Conservation (phyloP, 2,888 invertebrate genomes). For the Galeopsomyia nigrocyanea region DNA sequence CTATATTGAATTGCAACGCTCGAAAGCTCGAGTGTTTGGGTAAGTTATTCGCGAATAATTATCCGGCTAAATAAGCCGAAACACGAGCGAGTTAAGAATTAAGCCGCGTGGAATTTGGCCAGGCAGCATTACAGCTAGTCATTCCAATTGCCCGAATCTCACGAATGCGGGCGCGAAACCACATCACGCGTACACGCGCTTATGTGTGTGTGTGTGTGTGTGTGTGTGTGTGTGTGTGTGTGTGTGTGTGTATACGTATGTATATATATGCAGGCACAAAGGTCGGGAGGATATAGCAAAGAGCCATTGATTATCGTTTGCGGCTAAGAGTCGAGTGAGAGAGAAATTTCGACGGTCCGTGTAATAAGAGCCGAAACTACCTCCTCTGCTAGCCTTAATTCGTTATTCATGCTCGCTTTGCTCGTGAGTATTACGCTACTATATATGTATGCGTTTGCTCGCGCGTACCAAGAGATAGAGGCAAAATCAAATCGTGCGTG, state of each 20-base stretch:
- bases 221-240: too few relatives aligned
- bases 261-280: too few relatives aligned
- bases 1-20: too few relatives aligned
- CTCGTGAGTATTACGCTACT: background rate
- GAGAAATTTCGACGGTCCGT: conserved; percentile 34
- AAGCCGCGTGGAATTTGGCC: background rate
- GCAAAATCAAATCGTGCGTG: too few relatives aligned
- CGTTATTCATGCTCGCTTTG: conserved; percentile 42
- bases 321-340: conserved; percentile 14
- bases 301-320: conserved; percentile 41
- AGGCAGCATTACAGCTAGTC: background rate
- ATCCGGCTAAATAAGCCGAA: too few relatives aligned
- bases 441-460: background rate
- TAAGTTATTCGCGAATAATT: too few relatives aligned
- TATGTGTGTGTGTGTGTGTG: too few relatives aligned
- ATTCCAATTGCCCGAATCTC: conserved; percentile 15
- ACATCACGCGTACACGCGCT: background rate
- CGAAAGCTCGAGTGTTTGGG: too few relatives aligned
- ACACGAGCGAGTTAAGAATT: too few relatives aligned
- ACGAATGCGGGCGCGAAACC: conserved; percentile 6
- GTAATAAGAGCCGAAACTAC: conserved; percentile 31
- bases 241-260: too few relatives aligned
- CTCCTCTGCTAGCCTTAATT: conserved; percentile 25
- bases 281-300: background rate
- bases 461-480: background rate